phyloP scores from a whole-genome alignment of 2,888 invertebrate genomes.

The Odontothrips loti region DNA sequence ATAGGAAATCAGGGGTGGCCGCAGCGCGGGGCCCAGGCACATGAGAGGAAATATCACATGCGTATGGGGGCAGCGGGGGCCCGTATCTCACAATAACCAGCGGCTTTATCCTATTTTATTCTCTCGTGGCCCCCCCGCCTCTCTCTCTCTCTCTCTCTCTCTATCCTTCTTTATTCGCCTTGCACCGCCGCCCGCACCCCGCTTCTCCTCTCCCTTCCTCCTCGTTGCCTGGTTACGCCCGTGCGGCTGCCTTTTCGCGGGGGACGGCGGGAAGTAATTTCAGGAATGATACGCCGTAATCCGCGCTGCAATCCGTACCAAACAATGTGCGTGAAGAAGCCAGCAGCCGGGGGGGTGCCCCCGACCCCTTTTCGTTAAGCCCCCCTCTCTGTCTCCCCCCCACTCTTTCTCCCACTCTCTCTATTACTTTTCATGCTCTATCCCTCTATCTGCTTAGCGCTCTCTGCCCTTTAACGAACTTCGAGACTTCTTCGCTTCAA shows the following conservation, averaged over 20 bases:
- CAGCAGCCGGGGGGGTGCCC: not conserved
- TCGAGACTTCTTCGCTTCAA: not conserved
- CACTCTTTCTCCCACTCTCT: not conserved
- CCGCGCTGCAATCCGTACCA: slow-evolving; percentile 21
- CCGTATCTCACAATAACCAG: slow-evolving; percentile 14
- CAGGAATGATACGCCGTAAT: slow-evolving; percentile 17
- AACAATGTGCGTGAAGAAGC: slow-evolving; percentile 24
- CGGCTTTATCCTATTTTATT: slow-evolving; percentile 10
- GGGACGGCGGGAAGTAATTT: not conserved
- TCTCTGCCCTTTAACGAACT: not conserved
- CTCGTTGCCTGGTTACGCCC: not conserved
- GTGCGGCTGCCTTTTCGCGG: not conserved
- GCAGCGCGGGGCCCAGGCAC: not conserved
- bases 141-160: not conserved
- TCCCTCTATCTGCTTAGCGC: not conserved
- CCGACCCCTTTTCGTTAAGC: not conserved
- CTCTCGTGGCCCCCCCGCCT: not conserved
- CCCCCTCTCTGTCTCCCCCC: not conserved
- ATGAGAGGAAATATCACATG: not conserved
- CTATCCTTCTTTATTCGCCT: not conserved
- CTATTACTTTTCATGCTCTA: not conserved
- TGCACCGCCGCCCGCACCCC: not conserved
- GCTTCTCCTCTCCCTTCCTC: no score
- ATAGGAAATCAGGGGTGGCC: not conserved
- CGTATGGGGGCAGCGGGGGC: not conserved